phyloP scores from a whole-genome alignment of 2,888 invertebrate genomes.

The Marasmarcha lunaedactyla region DNA sequence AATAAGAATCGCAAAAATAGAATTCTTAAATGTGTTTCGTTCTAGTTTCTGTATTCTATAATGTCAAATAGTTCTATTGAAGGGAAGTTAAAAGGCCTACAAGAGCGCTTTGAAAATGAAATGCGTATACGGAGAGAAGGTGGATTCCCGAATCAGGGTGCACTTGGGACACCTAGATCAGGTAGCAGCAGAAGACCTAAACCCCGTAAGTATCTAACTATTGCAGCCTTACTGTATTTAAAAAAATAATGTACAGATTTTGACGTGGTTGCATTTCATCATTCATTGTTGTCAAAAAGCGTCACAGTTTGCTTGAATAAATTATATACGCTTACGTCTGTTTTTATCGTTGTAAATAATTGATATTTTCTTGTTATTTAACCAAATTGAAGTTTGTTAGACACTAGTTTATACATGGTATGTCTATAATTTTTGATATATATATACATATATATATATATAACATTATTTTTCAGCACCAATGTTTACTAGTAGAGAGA shows the following conservation, averaged over 20 bases:
- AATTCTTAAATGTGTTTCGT: constrained; percentile 49
- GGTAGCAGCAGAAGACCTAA: constrained; percentile 73
- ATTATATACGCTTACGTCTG: too few species aligned
- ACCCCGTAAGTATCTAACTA: constrained; percentile 67
- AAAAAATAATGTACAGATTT: too few species aligned
- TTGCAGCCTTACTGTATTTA: constrained; percentile 1
- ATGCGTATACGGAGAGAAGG: constrained; percentile 74
- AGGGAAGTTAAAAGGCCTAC: constrained; percentile 85
- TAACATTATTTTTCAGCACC: constrained; percentile 25
- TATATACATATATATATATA: too few species aligned
- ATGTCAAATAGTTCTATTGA: constrained; percentile 82
- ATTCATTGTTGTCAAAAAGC: too few species aligned
- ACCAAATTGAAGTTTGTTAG: too few species aligned
- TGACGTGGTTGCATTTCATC: too few species aligned
- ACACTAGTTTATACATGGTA: not conserved
- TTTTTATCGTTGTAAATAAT: too few species aligned
- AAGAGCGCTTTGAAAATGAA: constrained; percentile 79
- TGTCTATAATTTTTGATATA: not conserved
- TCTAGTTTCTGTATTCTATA: constrained; percentile 33
- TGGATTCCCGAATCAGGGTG: constrained; percentile 69
- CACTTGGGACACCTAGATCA: constrained; percentile 56
- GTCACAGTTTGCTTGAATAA: too few species aligned
- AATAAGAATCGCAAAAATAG: constrained; percentile 35
- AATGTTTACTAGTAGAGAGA: constrained; percentile 40
- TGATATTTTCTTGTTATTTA: too few species aligned